Percentiles rank a stretch among this genome's conserved stretches.
These are phyloP conservation scores for Eospalax fontanierii DNA, from an alignment of 2,797 vertebrate species.

Conservation along the genomic window DNA sequence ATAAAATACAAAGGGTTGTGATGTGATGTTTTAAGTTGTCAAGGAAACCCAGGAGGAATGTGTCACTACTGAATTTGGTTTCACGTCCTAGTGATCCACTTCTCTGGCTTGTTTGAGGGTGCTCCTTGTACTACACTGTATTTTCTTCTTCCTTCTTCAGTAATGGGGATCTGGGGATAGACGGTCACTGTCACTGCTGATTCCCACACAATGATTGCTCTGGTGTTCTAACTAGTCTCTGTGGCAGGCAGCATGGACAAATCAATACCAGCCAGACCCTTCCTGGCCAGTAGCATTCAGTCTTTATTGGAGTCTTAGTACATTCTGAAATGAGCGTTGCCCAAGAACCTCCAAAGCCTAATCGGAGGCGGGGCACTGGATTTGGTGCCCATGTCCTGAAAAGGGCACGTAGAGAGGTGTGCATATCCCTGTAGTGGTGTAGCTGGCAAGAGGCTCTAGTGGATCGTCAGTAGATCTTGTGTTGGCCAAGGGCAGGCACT, in stretches of 20 bases:
- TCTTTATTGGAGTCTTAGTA: background rate
- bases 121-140: too few species aligned
- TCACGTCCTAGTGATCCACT: background rate
- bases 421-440: background rate
- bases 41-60: background rate
- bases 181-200: background rate
- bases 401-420: background rate
- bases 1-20: background rate
- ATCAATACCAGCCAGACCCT: background rate
- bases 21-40: background rate
- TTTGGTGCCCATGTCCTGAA: background rate
- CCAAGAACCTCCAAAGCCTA: background rate
- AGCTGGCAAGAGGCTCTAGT: background rate
- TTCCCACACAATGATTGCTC: background rate
- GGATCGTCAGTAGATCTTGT: background rate
- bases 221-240: background rate
- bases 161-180: background rate
- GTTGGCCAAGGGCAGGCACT: background rate
- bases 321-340: background rate
- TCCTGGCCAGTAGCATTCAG: background rate
- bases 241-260: background rate
- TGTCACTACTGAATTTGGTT: background rate
- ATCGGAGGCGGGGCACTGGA: background rate
- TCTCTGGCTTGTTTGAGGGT: background rate
- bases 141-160: slow-evolving; percentile 13